Conservation (phyloP, 2,797 vertebrate species). For the Aratinga solstitialis region DNA sequence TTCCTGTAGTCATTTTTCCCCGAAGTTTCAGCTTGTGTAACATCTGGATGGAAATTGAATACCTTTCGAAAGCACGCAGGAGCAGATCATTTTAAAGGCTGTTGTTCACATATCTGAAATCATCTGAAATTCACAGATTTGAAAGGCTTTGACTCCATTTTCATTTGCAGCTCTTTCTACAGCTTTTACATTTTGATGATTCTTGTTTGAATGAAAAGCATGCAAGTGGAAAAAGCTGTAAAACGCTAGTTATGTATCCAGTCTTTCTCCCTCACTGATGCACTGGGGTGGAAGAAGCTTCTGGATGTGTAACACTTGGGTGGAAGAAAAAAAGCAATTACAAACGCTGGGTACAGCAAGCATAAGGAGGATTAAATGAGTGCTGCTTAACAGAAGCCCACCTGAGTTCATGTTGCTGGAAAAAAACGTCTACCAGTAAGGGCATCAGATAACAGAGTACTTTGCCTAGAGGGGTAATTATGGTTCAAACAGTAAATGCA, state of each 20-base stretch:
- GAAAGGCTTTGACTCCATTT: not conserved
- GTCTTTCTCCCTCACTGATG: rapidly evolving
- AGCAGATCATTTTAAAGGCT: not conserved
- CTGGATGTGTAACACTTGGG: not conserved
- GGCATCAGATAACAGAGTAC: not conserved
- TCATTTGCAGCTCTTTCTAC: not conserved
- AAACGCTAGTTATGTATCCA: not conserved
- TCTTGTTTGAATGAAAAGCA: not conserved
- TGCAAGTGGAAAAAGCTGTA: not conserved
- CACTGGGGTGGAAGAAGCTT: not conserved
- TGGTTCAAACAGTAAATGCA: not conserved
- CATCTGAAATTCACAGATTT: not conserved
- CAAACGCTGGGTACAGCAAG: not conserved
- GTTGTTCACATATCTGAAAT: not conserved
- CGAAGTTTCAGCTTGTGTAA: not conserved
- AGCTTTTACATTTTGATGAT: not conserved
- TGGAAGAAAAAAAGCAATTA: not conserved
- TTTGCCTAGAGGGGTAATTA: not conserved
- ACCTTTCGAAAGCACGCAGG: not conserved
- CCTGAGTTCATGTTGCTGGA: not conserved
- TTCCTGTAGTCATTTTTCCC: not conserved
- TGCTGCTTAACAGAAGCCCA: not conserved
- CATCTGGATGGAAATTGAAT: not conserved
- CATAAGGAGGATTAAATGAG: not conserved
- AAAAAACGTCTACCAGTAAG: not conserved